phyloP scores from a whole-genome alignment of 2,797 vertebrate species.

The Epinephelus malabaricus region DNA sequence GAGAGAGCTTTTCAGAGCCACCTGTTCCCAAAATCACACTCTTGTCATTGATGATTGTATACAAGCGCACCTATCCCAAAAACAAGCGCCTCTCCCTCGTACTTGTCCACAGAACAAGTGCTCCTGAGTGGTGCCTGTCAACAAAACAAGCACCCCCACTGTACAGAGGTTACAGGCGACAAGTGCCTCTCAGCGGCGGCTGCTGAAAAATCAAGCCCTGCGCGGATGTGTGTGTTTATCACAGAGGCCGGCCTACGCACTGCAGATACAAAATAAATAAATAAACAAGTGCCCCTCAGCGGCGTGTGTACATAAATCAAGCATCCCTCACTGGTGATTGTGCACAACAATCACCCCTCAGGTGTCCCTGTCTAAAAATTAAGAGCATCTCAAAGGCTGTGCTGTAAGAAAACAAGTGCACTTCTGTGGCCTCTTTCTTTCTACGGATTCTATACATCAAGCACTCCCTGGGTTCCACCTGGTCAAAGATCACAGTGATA shows the following conservation, averaged over 20 bases:
- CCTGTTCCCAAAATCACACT: conserved; percentile 30
- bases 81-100: conserved; percentile 49
- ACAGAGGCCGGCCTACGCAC: conserved; percentile 19
- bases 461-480: conserved; percentile 35
- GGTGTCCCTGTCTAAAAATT: conserved; percentile 51
- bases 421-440: conserved; percentile 21
- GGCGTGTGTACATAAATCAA: conserved; percentile 60
- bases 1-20: conserved; percentile 1
- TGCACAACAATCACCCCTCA: conserved; percentile 55
- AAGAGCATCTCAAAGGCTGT: conserved; percentile 54
- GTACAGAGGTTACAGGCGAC: conserved; percentile 40
- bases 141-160: conserved; percentile 58
- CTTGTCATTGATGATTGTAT: conserved; percentile 18
- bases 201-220: conserved; percentile 46
- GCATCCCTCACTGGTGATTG: conserved; percentile 60
- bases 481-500: conserved; percentile 51
- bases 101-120: conserved; percentile 37
- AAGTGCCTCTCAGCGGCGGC: conserved; percentile 43
- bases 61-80: conserved; percentile 19
- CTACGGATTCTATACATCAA: conserved; percentile 33
- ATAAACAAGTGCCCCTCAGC: conserved; percentile 30
- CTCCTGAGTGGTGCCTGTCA: conserved; percentile 62
- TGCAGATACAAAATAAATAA: conserved; percentile 35
- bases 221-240: conserved; percentile 52
- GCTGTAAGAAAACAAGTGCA: conserved; percentile 55